Evolutionary conservation across 2,113 vertebrate species (phyloP).

Genomic region (Corvus cornix): DNA sequence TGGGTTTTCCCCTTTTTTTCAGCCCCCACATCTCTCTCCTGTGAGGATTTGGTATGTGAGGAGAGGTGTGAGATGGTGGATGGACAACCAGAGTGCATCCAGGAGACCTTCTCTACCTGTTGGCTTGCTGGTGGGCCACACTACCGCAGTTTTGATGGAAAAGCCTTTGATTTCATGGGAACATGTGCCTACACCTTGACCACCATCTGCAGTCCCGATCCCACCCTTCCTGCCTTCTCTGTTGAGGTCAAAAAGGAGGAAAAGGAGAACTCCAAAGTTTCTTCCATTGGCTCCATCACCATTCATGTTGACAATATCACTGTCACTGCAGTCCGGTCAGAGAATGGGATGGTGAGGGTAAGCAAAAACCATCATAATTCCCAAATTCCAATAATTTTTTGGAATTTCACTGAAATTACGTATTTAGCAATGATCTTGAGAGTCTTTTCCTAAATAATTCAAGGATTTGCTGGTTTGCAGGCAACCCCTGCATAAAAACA

Average conservation of each 20-base stretch:
- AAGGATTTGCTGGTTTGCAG: not conserved
- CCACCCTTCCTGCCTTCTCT: not conserved
- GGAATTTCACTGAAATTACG: accelerated
- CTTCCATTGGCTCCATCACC: not conserved
- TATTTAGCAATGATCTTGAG: not conserved
- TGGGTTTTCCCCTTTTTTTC: not conserved
- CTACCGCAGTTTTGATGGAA: slow-evolving; percentile 35
- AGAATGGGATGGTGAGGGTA: slow-evolving; percentile 43
- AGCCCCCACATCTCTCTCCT: not conserved
- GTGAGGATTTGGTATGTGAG: not conserved
- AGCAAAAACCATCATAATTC: not conserved
- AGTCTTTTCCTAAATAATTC: not conserved
- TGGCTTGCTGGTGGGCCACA: not conserved
- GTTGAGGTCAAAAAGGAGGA: not conserved
- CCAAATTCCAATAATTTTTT: not conserved
- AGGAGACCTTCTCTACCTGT: not conserved
- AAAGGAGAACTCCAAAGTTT: not conserved
- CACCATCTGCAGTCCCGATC: not conserved
- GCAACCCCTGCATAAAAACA: not conserved
- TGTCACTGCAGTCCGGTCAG: not conserved
- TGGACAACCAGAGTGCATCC: not conserved
- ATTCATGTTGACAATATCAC: accelerated
- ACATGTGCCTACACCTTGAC: slow-evolving; percentile 17
- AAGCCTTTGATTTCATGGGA: slow-evolving; percentile 13
- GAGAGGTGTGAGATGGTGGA: not conserved